Evolutionary conservation across 2,113 vertebrate species (phyloP).

Genomic region (Rhea pennata): DNA sequence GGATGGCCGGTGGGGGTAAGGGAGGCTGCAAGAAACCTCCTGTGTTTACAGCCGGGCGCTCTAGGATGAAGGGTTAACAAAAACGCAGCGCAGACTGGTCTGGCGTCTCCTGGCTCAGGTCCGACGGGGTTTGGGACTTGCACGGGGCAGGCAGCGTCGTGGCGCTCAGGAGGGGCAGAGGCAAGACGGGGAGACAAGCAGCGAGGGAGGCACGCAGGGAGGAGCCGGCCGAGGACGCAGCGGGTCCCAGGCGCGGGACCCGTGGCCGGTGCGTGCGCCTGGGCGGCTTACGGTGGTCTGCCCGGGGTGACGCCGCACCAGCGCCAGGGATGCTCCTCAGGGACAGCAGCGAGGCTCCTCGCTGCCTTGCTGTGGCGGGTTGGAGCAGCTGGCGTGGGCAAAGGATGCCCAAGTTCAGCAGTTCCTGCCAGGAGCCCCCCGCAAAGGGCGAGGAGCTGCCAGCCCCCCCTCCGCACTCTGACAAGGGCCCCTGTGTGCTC

Average conservation of each 20-base stretch:
- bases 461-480: accelerated
- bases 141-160: background rate
- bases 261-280: background rate
- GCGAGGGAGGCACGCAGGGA: background rate
- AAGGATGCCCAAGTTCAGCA: background rate
- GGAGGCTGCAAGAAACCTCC: background rate
- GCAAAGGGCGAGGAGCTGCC: background rate
- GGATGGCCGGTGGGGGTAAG: accelerated
- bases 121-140: background rate
- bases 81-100: no score
- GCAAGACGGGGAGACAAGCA: background rate
- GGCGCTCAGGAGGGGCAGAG: background rate
- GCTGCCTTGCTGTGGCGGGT: background rate
- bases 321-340: accelerated
- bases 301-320: background rate
- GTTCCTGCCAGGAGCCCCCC: background rate
- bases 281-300: accelerated
- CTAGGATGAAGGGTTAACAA: background rate
- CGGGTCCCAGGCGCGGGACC: background rate
- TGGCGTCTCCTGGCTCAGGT: background rate
- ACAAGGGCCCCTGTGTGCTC: background rate
- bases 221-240: no score
- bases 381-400: background rate
- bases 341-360: background rate
- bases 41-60: background rate